These are phyloP conservation scores for Taphrorychus bicolor DNA, from an alignment of 2,888 invertebrate species.

Conservation along the genomic window DNA sequence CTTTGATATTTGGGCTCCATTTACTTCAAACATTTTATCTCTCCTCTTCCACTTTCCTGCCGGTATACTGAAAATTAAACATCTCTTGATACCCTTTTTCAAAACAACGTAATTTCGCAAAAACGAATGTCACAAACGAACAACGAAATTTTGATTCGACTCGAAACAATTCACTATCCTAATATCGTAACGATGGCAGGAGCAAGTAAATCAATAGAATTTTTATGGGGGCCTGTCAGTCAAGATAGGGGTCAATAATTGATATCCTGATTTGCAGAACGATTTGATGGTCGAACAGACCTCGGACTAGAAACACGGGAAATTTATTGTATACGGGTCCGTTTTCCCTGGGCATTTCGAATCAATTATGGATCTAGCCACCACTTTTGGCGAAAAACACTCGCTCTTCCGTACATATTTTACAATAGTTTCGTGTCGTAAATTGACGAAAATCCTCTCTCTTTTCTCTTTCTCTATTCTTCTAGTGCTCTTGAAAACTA, in stretches of 20 bases:
- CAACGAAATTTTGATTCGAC: neutral
- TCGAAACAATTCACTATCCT: neutral
- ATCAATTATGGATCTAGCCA: neutral
- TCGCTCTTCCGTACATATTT: neutral
- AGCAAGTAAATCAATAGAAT: constrained; percentile 16
- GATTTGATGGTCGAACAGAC: neutral
- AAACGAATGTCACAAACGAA: too few relatives aligned
- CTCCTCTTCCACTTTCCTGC: too few relatives aligned
- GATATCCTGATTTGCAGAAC: constrained; percentile 1
- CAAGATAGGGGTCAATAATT: constrained; percentile 10
- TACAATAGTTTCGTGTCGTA: too few relatives aligned
- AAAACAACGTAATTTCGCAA: too few relatives aligned
- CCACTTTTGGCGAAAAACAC: neutral
- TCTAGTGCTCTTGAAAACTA: too few relatives aligned
- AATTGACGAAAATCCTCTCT: too few relatives aligned
- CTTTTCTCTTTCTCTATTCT: too few relatives aligned
- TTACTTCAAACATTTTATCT: too few relatives aligned
- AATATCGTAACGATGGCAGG: neutral
- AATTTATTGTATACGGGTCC: neutral
- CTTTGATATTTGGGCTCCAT: too few relatives aligned
- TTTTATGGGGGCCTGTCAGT: constrained; percentile 13
- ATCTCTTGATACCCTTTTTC: too few relatives aligned
- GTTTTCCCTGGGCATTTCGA: neutral
- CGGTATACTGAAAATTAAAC: too few relatives aligned
- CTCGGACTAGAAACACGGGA: neutral